Conservation (phyloP, 2,113 vertebrate species). For the Paramormyrops kingsleyae region DNA sequence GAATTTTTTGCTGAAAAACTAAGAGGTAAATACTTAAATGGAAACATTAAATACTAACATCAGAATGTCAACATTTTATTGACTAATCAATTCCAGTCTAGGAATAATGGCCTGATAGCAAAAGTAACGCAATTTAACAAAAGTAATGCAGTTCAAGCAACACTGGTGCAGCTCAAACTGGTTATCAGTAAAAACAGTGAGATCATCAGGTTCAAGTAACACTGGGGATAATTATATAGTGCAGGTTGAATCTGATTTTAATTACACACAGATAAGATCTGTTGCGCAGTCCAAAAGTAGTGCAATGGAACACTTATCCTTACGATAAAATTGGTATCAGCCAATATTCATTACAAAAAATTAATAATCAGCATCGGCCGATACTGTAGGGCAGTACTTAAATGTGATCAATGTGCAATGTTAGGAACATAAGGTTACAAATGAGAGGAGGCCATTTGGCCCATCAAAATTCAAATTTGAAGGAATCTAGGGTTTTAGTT, state of each 20-base stretch:
- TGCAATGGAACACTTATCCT: not conserved
- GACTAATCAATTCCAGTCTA: not conserved
- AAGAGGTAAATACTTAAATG: not conserved
- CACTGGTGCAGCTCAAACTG: not conserved
- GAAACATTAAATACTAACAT: not conserved
- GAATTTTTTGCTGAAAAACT: not conserved
- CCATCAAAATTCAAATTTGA: not conserved
- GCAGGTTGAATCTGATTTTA: not conserved
- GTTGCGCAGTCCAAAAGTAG: not conserved
- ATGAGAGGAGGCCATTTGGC: not conserved
- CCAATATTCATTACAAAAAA: not conserved
- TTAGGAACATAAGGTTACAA: not conserved
- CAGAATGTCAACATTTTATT: no score
- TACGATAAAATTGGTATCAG: not conserved
- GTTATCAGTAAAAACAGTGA: no score
- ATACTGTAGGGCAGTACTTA: not conserved
- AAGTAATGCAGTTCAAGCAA: not conserved
- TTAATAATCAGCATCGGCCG: not conserved
- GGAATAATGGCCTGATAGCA: not conserved
- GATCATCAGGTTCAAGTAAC: not conserved
- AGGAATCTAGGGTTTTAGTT: no score
- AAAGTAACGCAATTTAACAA: no score
- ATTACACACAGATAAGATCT: not conserved
- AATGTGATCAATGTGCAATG: not conserved
- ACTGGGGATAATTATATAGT: not conserved